Conservation (phyloP, 2,888 invertebrate genomes). For the Melieria picta region DNA sequence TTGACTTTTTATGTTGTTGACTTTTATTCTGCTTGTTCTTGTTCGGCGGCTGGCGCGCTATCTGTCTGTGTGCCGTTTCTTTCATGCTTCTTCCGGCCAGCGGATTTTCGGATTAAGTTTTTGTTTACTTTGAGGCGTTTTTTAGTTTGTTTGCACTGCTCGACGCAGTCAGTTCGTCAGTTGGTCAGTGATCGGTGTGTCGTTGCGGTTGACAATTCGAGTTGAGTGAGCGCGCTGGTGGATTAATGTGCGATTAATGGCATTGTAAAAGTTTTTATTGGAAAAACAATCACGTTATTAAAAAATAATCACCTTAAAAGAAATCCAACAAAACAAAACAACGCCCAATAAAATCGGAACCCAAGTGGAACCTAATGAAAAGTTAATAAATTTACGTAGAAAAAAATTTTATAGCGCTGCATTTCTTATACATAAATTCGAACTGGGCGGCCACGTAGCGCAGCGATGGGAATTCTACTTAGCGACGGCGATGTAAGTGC, state of each 20-base stretch:
- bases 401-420: too few species aligned
- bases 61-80: slow-evolving; percentile 23
- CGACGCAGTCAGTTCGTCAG: slow-evolving; percentile 56
- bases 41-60: slow-evolving; percentile 26
- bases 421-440: too few species aligned
- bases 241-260: background rate
- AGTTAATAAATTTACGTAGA: too few species aligned
- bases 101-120: slow-evolving; percentile 61
- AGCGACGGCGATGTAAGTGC: slow-evolving; percentile 62
- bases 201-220: background rate
- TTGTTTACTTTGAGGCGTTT: slow-evolving; percentile 62
- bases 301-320: background rate
- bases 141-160: slow-evolving; percentile 61
- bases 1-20: slow-evolving; percentile 55
- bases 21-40: slow-evolving; percentile 35
- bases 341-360: too few species aligned
- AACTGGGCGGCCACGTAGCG: too few species aligned
- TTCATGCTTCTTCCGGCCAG: slow-evolving; percentile 35
- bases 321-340: slow-evolving; percentile 26
- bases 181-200: background rate
- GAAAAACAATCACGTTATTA: background rate
- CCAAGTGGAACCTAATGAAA: too few species aligned
- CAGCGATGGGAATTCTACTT: slow-evolving; percentile 56
- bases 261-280: slow-evolving; percentile 2
- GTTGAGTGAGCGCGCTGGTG: background rate